Base-by-base conservation (phyloP, 2,888 invertebrate species). In the Opisthograptis luteolata region DNA sequence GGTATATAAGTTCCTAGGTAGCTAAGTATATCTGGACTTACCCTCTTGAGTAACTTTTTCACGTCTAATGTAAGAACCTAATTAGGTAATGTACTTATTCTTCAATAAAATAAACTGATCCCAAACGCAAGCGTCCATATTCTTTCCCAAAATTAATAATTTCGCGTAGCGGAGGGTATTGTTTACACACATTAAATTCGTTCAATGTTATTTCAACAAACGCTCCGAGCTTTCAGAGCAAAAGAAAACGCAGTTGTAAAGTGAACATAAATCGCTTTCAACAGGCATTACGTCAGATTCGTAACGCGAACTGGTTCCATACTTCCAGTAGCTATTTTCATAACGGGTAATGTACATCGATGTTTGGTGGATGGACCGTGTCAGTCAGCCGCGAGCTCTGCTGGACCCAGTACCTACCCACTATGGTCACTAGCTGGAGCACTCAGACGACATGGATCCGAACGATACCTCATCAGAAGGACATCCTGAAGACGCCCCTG, bases 261-360 rank as follows among this genome's bases (percentile, higher is more conserved):
- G 67, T 68, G 68, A 73, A 76, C 70, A 75, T 68, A 68, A 72
- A 70, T 71, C 62, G 52, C 50, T 48, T 64, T 61, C 52, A 54
- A 39, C 72, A 61, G 54, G 63, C 45, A 64, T 76, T 80, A 75
- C 84, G 82, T 83, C 76, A 84, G 70, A 67, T 79, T 79, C 75
- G 75, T 81, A 79, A 78, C 76, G 77, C 70, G 69, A 73, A 65
- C 70, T 69, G 66, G 62, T 66, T 78, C 74, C 70, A 76, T 76
- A 73, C 76, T 77, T 86, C 79, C 79, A 82, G 82, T 62, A 53
- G 81, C 87, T 88, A 88, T 87, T 89, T 88, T 87, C 76, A 86
- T 78, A 83, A 62, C 80, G 70, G 79, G 73, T 80, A 77, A 81
- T 75, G 71, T 74, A 71, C 66, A 79, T 73, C 66, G 70, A 75